Base-by-base conservation (phyloP, 2,113 vertebrate genomes). In the Aegotheles bennettii region DNA sequence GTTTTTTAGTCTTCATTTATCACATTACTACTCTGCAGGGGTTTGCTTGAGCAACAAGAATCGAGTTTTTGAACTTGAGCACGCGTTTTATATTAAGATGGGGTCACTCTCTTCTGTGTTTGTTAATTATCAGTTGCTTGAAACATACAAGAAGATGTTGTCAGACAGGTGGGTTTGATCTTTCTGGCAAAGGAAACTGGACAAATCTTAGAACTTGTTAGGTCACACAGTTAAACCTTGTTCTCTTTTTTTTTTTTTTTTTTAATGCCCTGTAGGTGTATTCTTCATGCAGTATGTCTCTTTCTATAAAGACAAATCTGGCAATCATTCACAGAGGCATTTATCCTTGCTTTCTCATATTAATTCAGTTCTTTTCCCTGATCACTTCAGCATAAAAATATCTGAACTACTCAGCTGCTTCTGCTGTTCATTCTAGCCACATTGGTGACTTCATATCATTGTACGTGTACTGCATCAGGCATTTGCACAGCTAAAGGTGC, bases 21-120 rank as follows among this genome's bases (percentile, higher is more conserved):
- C 50, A 40, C 82, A 83, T 97, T 95, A 89, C 59, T 94, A 51
- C 42, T 96, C 94, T 95, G 29, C 19, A 95, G 61, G 31, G 86
- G 33, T 45, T 93, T 79, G 14, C 42, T 50, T 90, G 63, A 96
- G 80, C 74, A 94, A 87, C 67, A 93, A 95, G 51, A 69, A 84
- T 24, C 42, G 50, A 90, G 35, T 67, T 83, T 48, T 60, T 69
- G 54, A 77, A 75, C 38, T 89, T 74, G 51, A 92, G 38, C 13
- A 38, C 15, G 31, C 7, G 4, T 93, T 97, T 95, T 89, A 92
- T 81, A 95, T 91, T 79, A 92, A 77, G 78, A 89, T 11, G 33
- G 74, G 50, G 65, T 74, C 54, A 60, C 50, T 69, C 47, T 70
- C 82, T 77, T 93, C 90, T 64, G 51, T 60, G 54, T 83, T 90